Evolutionary conservation across 2,888 invertebrate species (phyloP), one percentile per base, ranked within the genome.

Genomic region (Tenthredo mesomela): DNA sequence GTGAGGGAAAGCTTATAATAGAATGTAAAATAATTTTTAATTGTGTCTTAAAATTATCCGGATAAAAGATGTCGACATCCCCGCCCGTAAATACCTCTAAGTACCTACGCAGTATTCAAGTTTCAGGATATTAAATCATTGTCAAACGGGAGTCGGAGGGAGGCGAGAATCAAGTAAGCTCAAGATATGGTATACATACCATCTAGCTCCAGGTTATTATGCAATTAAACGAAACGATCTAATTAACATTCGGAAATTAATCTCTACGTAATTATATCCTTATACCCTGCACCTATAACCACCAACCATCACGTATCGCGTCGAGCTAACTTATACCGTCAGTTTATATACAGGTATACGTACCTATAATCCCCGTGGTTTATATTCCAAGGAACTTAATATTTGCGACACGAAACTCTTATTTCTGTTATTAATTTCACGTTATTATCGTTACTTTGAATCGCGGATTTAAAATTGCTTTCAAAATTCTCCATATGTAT

Each of bases 161-260:
- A 33, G 33, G 21, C 25, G 50, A 29, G 77, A 54, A 18, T 77
- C 50, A 7, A n/a, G 71, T 21, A 71, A 37, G n/a, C 21, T 40
- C 3, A n/a, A 71, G 71, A 43, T 21, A 71, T 25, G 43, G 21
- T 12, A 12, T 77, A 15, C 10, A n/a, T 7, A 4, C 6, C 54
- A 12, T 50, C 33, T 50, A 40, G 21, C 75, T 43, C 12, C 33
- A 29, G 77, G 77, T 77, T 54, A 77, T 77, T 77, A 77, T 50
- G 77, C 77, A 77, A 77, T 77, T 77, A 77, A 77, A 50, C 33
- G 77, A 77, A 77, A 77, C 77, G 77, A 77, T 77, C 77, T 77
- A 77, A 77, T 77, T 77, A 77, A 77, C 77, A 77, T 77, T 77
- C 50, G 77, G 50, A 25, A 77, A 77, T 77, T 77, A 77, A 77